Conservation (phyloP, 2,797 vertebrate genomes). For the Rhinophrynus dorsalis region DNA sequence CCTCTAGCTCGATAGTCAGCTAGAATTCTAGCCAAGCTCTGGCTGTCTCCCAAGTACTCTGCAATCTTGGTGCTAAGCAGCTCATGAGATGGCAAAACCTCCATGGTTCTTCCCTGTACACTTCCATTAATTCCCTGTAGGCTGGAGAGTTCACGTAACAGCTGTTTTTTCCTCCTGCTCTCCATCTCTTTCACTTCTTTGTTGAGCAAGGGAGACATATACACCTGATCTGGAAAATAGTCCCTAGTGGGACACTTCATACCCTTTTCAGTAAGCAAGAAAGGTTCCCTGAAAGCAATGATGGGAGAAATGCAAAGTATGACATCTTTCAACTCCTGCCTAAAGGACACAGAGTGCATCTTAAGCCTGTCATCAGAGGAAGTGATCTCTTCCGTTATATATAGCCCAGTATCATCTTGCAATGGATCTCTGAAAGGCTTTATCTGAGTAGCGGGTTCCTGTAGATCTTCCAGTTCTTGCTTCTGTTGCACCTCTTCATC, state of each 20-base stretch:
- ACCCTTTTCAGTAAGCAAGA: conserved; percentile 83
- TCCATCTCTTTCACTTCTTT: conserved; percentile 92
- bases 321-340: conserved; percentile 93
- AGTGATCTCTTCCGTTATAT: conserved; percentile 84
- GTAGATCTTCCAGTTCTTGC: conserved; percentile 56
- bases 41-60: conserved; percentile 79
- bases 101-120: conserved; percentile 65
- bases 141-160: conserved; percentile 83
- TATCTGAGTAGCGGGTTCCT: conserved; percentile 63
- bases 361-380: conserved; percentile 90
- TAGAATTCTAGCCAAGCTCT: conserved; percentile 84
- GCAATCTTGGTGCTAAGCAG: conserved; percentile 85
- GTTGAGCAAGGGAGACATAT: conserved; percentile 88
- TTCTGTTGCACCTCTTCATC: conserved; percentile 55
- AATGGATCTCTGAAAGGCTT: conserved; percentile 89
- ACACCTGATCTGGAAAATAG: conserved; percentile 93
- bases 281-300: conserved; percentile 88
- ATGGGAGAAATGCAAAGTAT: conserved; percentile 95
- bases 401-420: conserved; percentile 94
- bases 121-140: conserved; percentile 75
- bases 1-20: conserved; percentile 93
- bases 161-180: conserved; percentile 85
- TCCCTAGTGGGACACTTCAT: conserved; percentile 90
- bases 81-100: conserved; percentile 83
- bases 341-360: conserved; percentile 83